phyloP scores from a whole-genome alignment of 1,140 invertebrate species.

The Colletes latitarsis region DNA sequence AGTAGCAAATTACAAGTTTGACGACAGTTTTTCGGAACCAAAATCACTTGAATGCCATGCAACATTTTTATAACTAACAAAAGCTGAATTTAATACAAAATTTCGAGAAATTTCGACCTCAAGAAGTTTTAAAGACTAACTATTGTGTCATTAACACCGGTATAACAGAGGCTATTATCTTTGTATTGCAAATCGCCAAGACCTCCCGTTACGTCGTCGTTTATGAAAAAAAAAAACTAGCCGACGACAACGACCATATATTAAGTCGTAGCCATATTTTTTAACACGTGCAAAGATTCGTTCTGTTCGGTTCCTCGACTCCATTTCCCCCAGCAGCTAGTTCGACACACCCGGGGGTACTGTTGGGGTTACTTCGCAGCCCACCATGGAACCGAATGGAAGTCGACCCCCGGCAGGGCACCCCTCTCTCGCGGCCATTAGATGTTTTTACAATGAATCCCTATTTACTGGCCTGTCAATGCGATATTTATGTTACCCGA shows the following conservation, averaged over 20 bases:
- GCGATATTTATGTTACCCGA: conserved; percentile 78
- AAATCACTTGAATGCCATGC: too few species aligned
- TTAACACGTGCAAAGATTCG: conserved; percentile 42
- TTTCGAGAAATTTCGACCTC: too few species aligned
- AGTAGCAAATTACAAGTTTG: too few species aligned
- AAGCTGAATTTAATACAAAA: too few species aligned
- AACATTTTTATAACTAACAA: too few species aligned
- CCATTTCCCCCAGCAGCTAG: neutral
- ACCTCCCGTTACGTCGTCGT: too few species aligned
- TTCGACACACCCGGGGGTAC: conserved; percentile 59
- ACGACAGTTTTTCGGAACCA: too few species aligned
- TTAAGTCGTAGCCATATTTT: conserved; percentile 32
- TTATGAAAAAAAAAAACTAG: too few species aligned
- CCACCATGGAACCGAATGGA: conserved; percentile 61
- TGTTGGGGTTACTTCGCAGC: conserved; percentile 60
- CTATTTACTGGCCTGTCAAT: conserved; percentile 78
- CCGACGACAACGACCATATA: neutral
- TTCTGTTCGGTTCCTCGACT: conserved; percentile 5
- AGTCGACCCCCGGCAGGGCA: conserved; percentile 36
- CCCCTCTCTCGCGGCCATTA: conserved; percentile 50
- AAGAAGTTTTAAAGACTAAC: too few species aligned
- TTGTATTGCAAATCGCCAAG: too few species aligned
- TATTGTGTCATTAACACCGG: too few species aligned
- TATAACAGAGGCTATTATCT: too few species aligned
- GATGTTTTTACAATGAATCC: conserved; percentile 77